Conservation (phyloP, 2,888 invertebrate species). For the Polyommatus icarus region DNA sequence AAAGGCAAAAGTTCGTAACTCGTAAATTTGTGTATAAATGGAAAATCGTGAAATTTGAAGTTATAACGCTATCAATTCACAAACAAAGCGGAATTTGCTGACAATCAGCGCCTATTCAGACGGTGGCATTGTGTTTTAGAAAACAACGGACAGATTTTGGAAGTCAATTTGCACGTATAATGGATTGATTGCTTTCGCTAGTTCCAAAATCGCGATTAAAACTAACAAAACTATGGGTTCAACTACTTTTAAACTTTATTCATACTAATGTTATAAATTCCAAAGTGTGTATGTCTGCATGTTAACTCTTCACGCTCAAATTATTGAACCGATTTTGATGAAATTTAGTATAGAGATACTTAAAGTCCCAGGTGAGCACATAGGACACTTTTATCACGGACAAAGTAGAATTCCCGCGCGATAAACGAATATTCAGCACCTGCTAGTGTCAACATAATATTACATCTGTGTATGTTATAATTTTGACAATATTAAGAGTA, state of each 20-base stretch:
- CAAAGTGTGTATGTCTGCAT: too few species aligned
- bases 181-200: constrained; percentile 38
- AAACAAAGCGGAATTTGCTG: constrained; percentile 42
- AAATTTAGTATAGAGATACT: too few species aligned
- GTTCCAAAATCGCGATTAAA: neutral
- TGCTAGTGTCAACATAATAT: too few species aligned
- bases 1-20: neutral
- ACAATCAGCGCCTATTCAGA: constrained; percentile 50
- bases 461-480: too few species aligned
- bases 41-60: constrained; percentile 20
- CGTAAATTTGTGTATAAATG: neutral
- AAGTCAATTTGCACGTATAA: constrained; percentile 42
- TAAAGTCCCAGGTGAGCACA: too few species aligned
- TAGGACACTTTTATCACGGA: too few species aligned
- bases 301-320: too few species aligned
- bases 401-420: too few species aligned
- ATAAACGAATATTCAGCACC: too few species aligned
- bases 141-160: constrained; percentile 43
- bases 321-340: too few species aligned
- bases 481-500: too few species aligned
- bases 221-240: neutral
- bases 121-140: constrained; percentile 45
- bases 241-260: neutral
- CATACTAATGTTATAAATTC: too few species aligned
- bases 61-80: constrained; percentile 38